Evolutionary conservation across 2,113 vertebrate species (phyloP).

Genomic region (Strix aluco): DNA sequence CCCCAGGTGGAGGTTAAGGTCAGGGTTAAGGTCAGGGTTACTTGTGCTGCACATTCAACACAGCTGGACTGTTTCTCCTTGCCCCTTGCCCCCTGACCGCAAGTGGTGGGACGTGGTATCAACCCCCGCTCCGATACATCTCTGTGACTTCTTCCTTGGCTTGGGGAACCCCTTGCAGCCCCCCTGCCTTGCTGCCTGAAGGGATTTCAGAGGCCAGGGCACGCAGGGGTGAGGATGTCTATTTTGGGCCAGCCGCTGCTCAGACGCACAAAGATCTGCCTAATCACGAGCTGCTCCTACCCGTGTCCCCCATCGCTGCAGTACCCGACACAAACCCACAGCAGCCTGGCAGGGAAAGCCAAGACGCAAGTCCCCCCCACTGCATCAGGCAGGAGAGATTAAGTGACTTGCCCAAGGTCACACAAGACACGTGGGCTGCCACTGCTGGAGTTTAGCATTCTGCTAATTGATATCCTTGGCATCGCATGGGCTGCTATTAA

Average conservation of each 20-base stretch:
- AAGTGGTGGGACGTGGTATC: rapidly evolving
- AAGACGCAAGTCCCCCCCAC: background rate
- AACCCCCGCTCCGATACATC: rapidly evolving
- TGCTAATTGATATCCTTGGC: background rate
- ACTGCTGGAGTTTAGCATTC: background rate
- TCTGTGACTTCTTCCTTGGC: background rate
- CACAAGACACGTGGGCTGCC: background rate
- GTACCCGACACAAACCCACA: background rate
- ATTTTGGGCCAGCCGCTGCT: background rate
- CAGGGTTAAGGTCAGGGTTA: background rate
- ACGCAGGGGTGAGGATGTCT: background rate
- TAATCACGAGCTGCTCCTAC: rapidly evolving
- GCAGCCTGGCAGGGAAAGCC: background rate
- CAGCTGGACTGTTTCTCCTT: background rate
- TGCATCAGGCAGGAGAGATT: background rate
- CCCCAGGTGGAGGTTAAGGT: background rate
- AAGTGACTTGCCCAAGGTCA: background rate
- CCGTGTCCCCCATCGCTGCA: rapidly evolving
- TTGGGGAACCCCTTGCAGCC: background rate
- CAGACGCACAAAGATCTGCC: background rate
- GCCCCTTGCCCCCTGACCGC: rapidly evolving
- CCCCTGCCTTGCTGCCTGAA: background rate
- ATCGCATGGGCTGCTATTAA: background rate
- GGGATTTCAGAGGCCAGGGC: background rate
- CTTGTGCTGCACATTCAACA: background rate